Base-by-base conservation (phyloP, 2,888 invertebrate species). In the Diloba caeruleocephala region DNA sequence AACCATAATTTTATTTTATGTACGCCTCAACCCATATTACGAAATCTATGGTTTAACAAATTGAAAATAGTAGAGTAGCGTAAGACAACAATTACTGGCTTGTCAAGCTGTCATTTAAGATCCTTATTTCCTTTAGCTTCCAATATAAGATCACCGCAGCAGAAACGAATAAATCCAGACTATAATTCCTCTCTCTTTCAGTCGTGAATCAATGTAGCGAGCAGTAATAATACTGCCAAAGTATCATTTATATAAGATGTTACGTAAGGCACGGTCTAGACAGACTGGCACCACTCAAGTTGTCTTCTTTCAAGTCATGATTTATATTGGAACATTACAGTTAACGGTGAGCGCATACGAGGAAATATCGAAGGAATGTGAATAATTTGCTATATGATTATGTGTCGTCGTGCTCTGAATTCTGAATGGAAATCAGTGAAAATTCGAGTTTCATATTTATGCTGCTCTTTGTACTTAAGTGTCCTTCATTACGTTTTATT, bases 231-330 rank as follows among this genome's bases (percentile, higher is more conserved):
- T 26, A 36, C 13, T 32, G 36, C 6, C 3, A 28, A 34, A 39
- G 25, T 26, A 9, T 46, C 39, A 34, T 36, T 41, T 41, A 23
- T 21, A 21, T 42, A 19, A 39, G 41, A 41, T 28, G 21, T 63
- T 55, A 58, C 25, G 38, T 48, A 50, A 62, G 23, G 43, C 14
- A 7, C 4, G 12, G 64, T 53, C 69, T 67, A 74, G 74, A 74
- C 73, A 1, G 7, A 33, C 15, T 34, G 73, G 63, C 71, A 71
- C 69, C 71, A 31, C 14, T 46, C 33, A 33, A 36, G 33, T 42
- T 12, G 23, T 39, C 23, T 39, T 41, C 31, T 55, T 49, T 28
- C 37, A 32, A n/a, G 38, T 14, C 45, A 33, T 52, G 51, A 65
- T 63, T 53, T 50, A 45, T 53, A 49, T 43, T 43, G 15, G 33